Evolutionary conservation across 1,140 invertebrate genomes (phyloP), one percentile per base, ranked within the genome.

Genomic region (Mercenaria mercenaria): DNA sequence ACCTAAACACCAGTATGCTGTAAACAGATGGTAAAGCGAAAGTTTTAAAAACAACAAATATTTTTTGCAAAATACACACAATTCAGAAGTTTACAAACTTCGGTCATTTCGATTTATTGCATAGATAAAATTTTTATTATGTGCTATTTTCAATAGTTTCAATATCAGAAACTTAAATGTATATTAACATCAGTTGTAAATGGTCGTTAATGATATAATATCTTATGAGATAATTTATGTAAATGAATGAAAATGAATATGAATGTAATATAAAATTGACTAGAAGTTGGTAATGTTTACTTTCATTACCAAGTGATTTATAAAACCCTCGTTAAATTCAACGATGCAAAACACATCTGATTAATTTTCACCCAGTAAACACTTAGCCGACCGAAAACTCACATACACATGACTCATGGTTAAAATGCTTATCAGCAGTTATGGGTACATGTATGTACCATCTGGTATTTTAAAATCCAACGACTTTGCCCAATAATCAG

Each of bases 231-330:
- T 67, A n/a, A 29, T 72, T 72, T 72, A 72, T 72, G 67, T 39
- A 3, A n/a, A 72, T 72, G 37, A 72, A 72, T 32, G 13, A 39
- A 72, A 39, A 72, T 39, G 67, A 72, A 72, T 32, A 72, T 64
- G 29, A 8, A 29, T 10, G 23, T 59, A 18, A 72, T 72, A 72
- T 72, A 72, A 72, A 72, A 72, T 2, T 72, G 67, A 72, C 67
- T 72, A 39, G 20, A 72, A 13, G 67, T n/a, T 20, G 10, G 20
- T 26, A 72, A 10, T 37, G 34, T 18, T 72, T 72, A 72, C 67
- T 39, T 72, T 72, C 56, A 72, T 37, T 39, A 72, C 67, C 39
- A 6, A 3, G 29, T 39, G 6, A 39, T 29, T 72, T 20, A 41
- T 2, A 72, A 37, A 72, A 72, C 11, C 18, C 10, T 72, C 67